phyloP scores from a whole-genome alignment of 2,888 invertebrate species.

The Caenorhabditis sp. region DNA sequence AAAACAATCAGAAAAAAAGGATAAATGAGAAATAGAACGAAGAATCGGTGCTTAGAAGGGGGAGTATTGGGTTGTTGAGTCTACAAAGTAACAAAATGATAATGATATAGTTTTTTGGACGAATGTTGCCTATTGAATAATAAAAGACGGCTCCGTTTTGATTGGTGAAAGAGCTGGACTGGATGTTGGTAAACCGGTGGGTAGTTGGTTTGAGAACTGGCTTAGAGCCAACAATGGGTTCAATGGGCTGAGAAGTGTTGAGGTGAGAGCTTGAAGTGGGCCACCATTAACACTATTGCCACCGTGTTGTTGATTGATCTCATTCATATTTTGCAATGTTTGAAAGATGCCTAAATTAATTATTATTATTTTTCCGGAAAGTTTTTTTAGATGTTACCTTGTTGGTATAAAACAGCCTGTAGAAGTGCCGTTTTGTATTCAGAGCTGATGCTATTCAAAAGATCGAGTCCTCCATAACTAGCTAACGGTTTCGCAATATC shows the following conservation, averaged over 20 bases:
- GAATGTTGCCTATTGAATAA: conserved; percentile 40
- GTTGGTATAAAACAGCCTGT: conserved; percentile 44
- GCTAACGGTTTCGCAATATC: conserved; percentile 50
- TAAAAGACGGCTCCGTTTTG: conserved; percentile 44
- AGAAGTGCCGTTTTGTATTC: conserved; percentile 41
- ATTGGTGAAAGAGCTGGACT: conserved; percentile 43
- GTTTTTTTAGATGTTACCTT: conserved; percentile 23
- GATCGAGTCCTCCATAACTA: conserved; percentile 28
- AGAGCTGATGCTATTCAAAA: conserved; percentile 17
- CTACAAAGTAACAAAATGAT: conserved; percentile 1
- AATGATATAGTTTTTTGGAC: not conserved
- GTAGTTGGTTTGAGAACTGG: conserved; percentile 24
- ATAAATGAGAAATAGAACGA: not conserved
- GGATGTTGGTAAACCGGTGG: conserved; percentile 23
- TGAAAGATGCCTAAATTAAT: conserved; percentile 1
- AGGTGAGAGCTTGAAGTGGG: conserved; percentile 24
- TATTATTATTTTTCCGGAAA: not conserved
- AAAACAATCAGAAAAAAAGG: not conserved
- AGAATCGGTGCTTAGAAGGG: conserved; percentile 3
- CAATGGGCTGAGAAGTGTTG: conserved; percentile 27
- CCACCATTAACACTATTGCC: conserved; percentile 7
- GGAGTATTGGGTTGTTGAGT: conserved; percentile 4
- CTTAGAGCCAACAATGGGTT: conserved; percentile 31
- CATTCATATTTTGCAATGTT: conserved; percentile 5
- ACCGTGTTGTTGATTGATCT: conserved; percentile 20